A percentile compares a stretch with the other conserved stretches of the same genome.
Conservation (phyloP, 2,888 invertebrate species). For the Aricia artaxerxes region DNA sequence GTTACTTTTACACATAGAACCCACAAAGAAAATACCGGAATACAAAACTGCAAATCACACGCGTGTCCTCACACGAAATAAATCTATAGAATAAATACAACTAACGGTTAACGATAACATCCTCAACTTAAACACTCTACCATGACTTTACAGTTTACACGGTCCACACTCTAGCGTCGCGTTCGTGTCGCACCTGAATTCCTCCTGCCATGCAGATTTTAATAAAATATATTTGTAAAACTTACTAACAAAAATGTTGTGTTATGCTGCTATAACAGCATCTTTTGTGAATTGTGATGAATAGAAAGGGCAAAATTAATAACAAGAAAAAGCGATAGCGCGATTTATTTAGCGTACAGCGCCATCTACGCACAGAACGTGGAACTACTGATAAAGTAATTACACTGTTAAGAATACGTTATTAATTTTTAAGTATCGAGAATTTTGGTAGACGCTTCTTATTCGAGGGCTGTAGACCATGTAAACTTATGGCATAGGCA, state of each 20-base stretch:
- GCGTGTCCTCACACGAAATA: constrained; percentile 40
- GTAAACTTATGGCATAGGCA: constrained; percentile 30
- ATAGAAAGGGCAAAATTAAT: neutral
- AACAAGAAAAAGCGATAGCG: neutral
- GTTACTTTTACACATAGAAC: neutral
- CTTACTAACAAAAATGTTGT: too few relatives aligned
- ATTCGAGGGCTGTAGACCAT: constrained; percentile 23
- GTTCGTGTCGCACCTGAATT: neutral
- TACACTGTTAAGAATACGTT: neutral
- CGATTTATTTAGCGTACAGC: neutral
- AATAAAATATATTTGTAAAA: neutral
- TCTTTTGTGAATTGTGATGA: neutral
- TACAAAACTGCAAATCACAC: constrained; percentile 34
- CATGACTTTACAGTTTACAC: constrained; percentile 22
- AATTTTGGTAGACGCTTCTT: neutral
- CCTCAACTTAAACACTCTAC: constrained; percentile 5
- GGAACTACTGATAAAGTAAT: neutral
- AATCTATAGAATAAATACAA: constrained; percentile 46
- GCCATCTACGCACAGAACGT: neutral
- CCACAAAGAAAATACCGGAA: neutral
- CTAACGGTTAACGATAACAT: constrained; percentile 34
- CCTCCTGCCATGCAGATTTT: neutral
- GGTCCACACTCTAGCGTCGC: neutral
- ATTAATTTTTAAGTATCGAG: neutral
- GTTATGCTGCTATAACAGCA: too few relatives aligned